Percentiles rank a stretch among this genome's conserved stretches.
Conservation (phyloP, 2,113 vertebrate genomes). For the Zosterops lateralis region DNA sequence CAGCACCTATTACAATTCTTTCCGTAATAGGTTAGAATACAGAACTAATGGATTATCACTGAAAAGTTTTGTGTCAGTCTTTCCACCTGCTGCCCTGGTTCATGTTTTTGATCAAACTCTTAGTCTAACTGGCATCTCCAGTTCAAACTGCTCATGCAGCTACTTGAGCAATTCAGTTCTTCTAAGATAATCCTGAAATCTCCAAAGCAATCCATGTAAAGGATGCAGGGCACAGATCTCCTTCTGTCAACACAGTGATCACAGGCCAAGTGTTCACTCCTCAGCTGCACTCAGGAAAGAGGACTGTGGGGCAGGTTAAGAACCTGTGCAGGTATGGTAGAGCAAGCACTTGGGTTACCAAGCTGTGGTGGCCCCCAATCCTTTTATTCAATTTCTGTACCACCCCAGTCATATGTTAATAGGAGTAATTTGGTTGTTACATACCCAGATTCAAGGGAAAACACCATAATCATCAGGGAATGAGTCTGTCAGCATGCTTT, state of each 20-base stretch:
- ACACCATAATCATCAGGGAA: background rate
- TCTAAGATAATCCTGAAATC: background rate
- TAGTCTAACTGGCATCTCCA: background rate
- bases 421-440: background rate
- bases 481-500: background rate
- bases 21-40: background rate
- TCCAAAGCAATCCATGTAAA: background rate
- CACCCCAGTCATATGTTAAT: background rate
- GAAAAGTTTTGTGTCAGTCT: background rate
- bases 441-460: background rate
- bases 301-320: background rate
- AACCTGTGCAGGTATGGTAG: background rate
- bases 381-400: background rate
- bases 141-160: background rate
- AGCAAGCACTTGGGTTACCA: fast-evolving
- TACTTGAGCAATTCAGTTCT: background rate
- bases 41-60: slow-evolving; percentile 29
- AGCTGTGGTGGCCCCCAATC: background rate
- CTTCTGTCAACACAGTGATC: background rate
- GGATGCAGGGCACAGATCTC: background rate
- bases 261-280: background rate
- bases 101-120: background rate
- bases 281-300: background rate
- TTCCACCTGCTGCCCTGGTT: background rate
- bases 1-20: slow-evolving; percentile 5